Evolutionary conservation across 2,888 invertebrate genomes (phyloP).

Genomic region (Amphimallon solstitiale): DNA sequence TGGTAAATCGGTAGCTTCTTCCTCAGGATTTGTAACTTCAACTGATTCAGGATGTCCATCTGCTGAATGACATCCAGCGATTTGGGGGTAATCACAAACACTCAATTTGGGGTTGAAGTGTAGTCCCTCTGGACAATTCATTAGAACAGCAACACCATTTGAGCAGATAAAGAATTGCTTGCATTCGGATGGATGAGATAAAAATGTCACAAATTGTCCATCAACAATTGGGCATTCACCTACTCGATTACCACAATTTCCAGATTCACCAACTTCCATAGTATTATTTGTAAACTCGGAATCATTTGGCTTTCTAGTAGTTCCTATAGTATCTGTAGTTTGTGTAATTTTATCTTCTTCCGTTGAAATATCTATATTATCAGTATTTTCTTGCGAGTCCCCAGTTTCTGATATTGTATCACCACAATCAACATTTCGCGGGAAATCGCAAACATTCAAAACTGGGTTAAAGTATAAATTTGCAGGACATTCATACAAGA

Average conservation of each 20-base stretch:
- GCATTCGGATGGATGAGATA: constrained; percentile 10
- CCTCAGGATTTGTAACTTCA: too few relatives aligned
- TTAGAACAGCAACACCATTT: constrained; percentile 9
- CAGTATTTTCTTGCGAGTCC: too few relatives aligned
- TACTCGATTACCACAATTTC: background rate
- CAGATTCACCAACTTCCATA: too few relatives aligned
- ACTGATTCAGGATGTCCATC: background rate
- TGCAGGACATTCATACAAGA: constrained; percentile 34
- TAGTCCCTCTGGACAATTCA: constrained; percentile 31
- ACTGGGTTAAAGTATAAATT: constrained; percentile 39
- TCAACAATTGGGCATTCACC: constrained; percentile 12
- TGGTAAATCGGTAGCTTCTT: too few relatives aligned
- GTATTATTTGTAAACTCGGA: too few relatives aligned
- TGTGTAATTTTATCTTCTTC: too few relatives aligned
- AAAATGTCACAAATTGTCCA: background rate
- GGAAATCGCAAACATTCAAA: constrained; percentile 39
- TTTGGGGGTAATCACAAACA: constrained; percentile 39
- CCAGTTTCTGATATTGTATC: too few relatives aligned
- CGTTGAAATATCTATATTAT: too few relatives aligned
- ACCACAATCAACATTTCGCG: constrained; percentile 26
- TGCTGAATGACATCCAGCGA: constrained; percentile 32
- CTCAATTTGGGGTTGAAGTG: constrained; percentile 35
- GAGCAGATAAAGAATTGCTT: background rate
- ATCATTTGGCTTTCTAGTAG: too few relatives aligned
- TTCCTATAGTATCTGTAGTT: too few relatives aligned